Base-by-base conservation (phyloP, 1,140 invertebrate species). In the Hylaeus volcanicus region DNA sequence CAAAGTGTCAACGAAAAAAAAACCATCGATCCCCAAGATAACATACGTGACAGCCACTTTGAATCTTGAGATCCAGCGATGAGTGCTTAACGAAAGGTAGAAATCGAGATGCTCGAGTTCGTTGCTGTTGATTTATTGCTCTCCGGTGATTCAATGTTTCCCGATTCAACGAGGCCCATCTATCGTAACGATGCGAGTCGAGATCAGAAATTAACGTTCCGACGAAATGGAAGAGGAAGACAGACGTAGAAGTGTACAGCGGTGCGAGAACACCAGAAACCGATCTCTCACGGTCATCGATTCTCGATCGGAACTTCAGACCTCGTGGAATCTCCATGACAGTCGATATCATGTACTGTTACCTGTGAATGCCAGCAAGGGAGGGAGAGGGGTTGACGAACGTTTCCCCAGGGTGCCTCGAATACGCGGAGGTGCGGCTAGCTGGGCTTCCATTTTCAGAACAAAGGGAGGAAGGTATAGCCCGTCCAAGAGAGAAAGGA, bases 401-500 rank as follows among this genome's bases (percentile, higher is more conserved):
- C 48, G 68, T 63, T 37, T n/a, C 14, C 65, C 51, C 55, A 26
- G 11, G 51, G 55, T 43, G 12, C 48, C 43, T 51, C 39, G 51
- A 37, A 43, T 48, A 43, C 37, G 37, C 37, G 43, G 75, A 48
- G 55, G 65, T 53, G 65, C 65, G 65, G 66, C 66, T 43, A 61
- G 55, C 56, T 61, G 66, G 26, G 58, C 79, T 85, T 70, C 74
- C 70, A 78, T 81, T 84, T 80, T 80, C 51, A 43, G 85, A 78
- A 87, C 81, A 83, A 86, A 86, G 71, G 70, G 45, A 53, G 56
- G 69, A 41, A 83, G 81, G 56, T 76, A 74, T 70, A 74, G 58
- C 39, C 12, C 74, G 43, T 53, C 56, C 43, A 65, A 77, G 85
- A 75, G 68, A 81, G 72, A 87, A 86, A 87, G 77, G 85, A 86